Evolutionary conservation across 1,140 invertebrate genomes (phyloP).

Genomic region (Archivesica marissinica): DNA sequence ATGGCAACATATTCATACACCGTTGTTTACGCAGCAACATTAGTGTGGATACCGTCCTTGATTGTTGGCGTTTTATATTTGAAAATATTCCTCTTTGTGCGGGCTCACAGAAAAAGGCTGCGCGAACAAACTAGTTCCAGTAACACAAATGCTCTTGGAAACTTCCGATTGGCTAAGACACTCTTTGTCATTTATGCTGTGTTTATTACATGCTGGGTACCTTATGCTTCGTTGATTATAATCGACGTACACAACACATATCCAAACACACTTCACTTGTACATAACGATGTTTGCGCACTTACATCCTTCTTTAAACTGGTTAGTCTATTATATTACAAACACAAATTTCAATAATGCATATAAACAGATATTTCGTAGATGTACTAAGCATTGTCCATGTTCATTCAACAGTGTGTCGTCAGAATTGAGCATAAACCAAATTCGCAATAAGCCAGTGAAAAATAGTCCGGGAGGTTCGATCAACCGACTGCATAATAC

Average conservation of each 20-base stretch:
- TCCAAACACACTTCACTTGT: conserved; percentile 62
- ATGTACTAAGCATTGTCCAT: too few relatives aligned
- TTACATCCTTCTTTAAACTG: conserved; percentile 73
- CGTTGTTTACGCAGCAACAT: conserved; percentile 71
- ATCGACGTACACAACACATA: conserved; percentile 63
- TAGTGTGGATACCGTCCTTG: conserved; percentile 73
- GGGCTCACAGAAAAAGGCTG: conserved; percentile 39
- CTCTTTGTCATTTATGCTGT: conserved; percentile 72
- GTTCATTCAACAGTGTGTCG: too few relatives aligned
- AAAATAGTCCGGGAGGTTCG: too few relatives aligned
- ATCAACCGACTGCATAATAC: too few relatives aligned
- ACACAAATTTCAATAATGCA: conserved; percentile 67
- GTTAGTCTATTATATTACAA: conserved; percentile 72
- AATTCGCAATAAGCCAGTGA: too few relatives aligned
- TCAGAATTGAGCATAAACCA: too few relatives aligned
- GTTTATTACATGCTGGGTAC: conserved; percentile 10
- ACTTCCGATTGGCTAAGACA: conserved; percentile 60
- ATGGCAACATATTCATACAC: conserved; percentile 74
- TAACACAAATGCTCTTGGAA: neutral
- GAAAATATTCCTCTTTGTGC: conserved; percentile 41
- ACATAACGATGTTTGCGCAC: conserved; percentile 70
- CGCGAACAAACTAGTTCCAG: neutral
- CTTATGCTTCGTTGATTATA: conserved; percentile 68
- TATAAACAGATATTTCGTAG: conserved; percentile 37
- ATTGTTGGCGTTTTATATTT: conserved; percentile 66